Percentiles rank a stretch among this genome's conserved stretches.
Evolutionary conservation across 2,888 invertebrate species (phyloP).

Genomic region (Polylopha cassiicola): DNA sequence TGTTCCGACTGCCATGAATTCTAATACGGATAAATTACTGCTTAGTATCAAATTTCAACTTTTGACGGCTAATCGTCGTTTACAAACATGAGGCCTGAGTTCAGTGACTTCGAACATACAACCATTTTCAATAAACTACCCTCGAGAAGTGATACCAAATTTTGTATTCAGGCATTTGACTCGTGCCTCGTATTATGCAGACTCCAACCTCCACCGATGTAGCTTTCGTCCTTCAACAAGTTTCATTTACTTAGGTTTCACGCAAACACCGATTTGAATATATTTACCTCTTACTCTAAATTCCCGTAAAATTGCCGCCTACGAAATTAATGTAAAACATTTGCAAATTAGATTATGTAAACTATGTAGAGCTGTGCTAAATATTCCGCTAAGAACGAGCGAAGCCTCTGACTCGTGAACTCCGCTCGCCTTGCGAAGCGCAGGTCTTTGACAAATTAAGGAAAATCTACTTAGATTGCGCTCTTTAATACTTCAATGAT

Average conservation of each 20-base stretch:
- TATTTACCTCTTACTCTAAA: conserved; percentile 46
- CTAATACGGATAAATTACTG: conserved; percentile 24
- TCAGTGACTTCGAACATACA: conserved; percentile 32
- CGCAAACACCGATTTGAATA: conserved; percentile 53
- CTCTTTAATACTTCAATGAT: conserved; percentile 4
- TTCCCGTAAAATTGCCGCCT: conserved; percentile 47
- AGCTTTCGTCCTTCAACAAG: conserved; percentile 32
- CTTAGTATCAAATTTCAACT: conserved; percentile 39
- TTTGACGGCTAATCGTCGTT: conserved; percentile 29
- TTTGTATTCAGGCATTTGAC: conserved; percentile 38
- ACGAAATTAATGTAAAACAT: conserved; percentile 52
- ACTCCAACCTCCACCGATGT: conserved; percentile 27
- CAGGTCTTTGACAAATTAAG: conserved; percentile 19
- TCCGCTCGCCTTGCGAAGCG: conserved; percentile 11
- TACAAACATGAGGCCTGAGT: conserved; percentile 28
- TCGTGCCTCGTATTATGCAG: conserved; percentile 33
- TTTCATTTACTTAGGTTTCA: conserved; percentile 54
- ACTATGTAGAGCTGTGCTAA: conserved; percentile 45
- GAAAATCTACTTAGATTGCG: conserved; percentile 16
- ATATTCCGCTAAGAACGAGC: conserved; percentile 29
- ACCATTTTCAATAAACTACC: conserved; percentile 35
- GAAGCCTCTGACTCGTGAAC: conserved; percentile 18
- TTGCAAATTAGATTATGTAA: conserved; percentile 54
- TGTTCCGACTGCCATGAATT: conserved; percentile 32
- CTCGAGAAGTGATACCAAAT: conserved; percentile 34